Percentiles rank a stretch among this genome's conserved stretches.
These are phyloP conservation scores for Oreochromis spilurus DNA, from an alignment of 2,113 vertebrate genomes.

Conservation along the genomic window DNA sequence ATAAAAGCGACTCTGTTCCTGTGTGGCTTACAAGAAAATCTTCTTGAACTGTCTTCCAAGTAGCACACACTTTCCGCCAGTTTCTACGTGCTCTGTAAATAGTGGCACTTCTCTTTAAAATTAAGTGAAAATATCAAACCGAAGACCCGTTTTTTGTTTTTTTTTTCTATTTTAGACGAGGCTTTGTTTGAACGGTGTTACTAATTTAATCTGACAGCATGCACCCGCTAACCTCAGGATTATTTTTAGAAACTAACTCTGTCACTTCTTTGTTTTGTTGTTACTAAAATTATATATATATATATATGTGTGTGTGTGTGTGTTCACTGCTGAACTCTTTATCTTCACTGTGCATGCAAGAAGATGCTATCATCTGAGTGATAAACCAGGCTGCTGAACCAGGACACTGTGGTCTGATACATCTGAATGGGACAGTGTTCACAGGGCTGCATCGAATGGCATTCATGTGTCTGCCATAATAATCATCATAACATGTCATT, in stretches of 20 bases:
- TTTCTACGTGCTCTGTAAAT: not conserved
- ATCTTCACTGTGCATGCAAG: not conserved
- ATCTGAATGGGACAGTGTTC: slow-evolving; percentile 5
- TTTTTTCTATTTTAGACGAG: not conserved
- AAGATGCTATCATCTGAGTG: not conserved
- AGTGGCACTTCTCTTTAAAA: not conserved
- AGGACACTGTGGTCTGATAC: not conserved
- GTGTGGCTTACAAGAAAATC: not conserved
- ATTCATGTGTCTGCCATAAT: slow-evolving; percentile 29
- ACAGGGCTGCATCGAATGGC: not conserved
- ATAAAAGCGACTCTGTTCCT: not conserved
- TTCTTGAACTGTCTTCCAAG: not conserved
- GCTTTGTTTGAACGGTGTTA: not conserved
- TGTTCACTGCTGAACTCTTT: not conserved
- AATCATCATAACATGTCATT: slow-evolving; percentile 27
- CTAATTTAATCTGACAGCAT: not conserved
- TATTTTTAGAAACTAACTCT: not conserved
- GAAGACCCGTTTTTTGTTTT: fast-evolving
- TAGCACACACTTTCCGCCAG: not conserved
- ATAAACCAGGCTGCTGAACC: not conserved
- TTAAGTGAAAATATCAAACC: not conserved
- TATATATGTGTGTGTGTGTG: not conserved
- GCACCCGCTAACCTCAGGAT: not conserved
- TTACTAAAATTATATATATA: not conserved
- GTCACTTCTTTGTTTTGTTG: not conserved